Evolutionary conservation across 1,140 invertebrate genomes (phyloP).

Genomic region (Olivierus martensii): DNA sequence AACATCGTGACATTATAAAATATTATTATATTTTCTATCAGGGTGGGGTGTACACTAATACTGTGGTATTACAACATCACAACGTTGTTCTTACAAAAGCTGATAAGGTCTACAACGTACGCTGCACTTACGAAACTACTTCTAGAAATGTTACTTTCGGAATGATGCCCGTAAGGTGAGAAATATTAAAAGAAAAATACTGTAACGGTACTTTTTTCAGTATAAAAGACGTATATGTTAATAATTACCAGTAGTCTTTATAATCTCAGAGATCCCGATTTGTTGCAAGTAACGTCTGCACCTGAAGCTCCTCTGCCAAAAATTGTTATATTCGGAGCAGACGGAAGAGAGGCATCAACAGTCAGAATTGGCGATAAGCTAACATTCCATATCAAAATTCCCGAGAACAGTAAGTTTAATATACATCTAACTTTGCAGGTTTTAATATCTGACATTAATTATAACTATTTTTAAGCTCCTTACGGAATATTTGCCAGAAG

Average conservation of each 20-base stretch:
- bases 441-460: no score
- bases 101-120: slow-evolving; percentile 92
- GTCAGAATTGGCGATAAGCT: slow-evolving; percentile 87
- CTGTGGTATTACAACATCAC: slow-evolving; percentile 86
- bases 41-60: slow-evolving; percentile 88
- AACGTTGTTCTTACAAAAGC: slow-evolving; percentile 94
- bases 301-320: slow-evolving; percentile 86
- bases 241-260: no score
- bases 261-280: slow-evolving; percentile 62
- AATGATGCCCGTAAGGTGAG: slow-evolving; percentile 83
- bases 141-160: slow-evolving; percentile 93
- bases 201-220: no score
- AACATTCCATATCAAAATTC: slow-evolving; percentile 89
- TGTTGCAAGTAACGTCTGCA: slow-evolving; percentile 89
- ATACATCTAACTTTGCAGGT: no score
- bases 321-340: slow-evolving; percentile 73
- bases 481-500: slow-evolving; percentile 91
- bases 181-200: neutral
- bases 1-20: no score
- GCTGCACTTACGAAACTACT: slow-evolving; percentile 92
- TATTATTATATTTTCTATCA: no score
- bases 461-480: slow-evolving; percentile 59
- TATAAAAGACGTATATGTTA: no score
- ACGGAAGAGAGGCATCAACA: slow-evolving; percentile 76
- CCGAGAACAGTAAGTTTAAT: slow-evolving; percentile 61